These are phyloP conservation scores for Notodonta dromedarius DNA, from an alignment of 2,888 invertebrate species.

Conservation along the genomic window DNA sequence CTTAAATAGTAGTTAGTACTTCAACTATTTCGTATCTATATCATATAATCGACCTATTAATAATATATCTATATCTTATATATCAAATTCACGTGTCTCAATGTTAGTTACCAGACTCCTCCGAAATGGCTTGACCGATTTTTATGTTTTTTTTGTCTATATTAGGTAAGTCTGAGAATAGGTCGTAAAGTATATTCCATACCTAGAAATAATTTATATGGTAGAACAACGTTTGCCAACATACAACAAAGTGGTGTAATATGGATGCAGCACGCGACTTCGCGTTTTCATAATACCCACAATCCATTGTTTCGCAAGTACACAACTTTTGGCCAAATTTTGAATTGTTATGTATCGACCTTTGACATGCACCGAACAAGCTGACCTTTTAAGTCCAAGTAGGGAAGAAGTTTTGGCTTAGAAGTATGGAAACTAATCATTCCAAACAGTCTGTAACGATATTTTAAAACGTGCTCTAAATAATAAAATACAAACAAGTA, in stretches of 20 bases:
- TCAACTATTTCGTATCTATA: not conserved
- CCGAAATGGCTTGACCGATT: too few relatives aligned
- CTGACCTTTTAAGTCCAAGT: constrained; percentile 32
- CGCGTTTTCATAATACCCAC: constrained; percentile 43
- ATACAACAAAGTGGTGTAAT: constrained; percentile 36
- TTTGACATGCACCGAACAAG: constrained; percentile 27
- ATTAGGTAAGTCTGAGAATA: too few relatives aligned
- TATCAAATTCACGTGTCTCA: too few relatives aligned
- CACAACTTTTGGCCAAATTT: constrained; percentile 36
- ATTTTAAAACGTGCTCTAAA: too few relatives aligned
- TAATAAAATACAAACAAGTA: too few relatives aligned
- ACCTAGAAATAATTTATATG: too few relatives aligned
- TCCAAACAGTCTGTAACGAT: too few relatives aligned
- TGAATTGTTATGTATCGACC: constrained; percentile 21
- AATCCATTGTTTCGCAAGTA: constrained; percentile 42
- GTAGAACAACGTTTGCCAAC: too few relatives aligned
- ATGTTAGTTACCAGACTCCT: too few relatives aligned
- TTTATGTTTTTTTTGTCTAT: too few relatives aligned
- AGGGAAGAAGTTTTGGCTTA: constrained; percentile 6
- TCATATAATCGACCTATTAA: not conserved
- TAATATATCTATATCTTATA: too few relatives aligned
- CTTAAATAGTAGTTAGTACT: not conserved
- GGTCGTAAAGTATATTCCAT: too few relatives aligned
- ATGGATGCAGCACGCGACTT: constrained; percentile 47
- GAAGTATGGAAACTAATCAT: not conserved